Evolutionary conservation across 2,113 vertebrate species (phyloP).

Genomic region (Nettapus auritus): DNA sequence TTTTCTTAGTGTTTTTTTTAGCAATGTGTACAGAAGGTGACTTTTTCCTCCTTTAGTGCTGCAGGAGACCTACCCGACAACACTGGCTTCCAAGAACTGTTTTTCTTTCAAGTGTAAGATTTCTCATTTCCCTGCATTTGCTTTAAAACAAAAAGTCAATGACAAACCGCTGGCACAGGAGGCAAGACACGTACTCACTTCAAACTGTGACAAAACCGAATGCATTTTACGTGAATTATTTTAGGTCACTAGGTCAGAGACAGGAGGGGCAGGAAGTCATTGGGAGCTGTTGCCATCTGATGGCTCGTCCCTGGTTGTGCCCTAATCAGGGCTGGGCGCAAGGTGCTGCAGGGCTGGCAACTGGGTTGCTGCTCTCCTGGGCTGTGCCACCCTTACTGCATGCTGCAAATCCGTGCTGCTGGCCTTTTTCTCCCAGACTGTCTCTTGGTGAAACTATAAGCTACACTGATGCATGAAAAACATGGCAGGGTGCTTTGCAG

Average conservation of each 20-base stretch:
- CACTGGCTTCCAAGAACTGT: accelerated
- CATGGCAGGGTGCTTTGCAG: not conserved
- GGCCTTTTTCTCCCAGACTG: not conserved
- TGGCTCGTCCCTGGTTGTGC: not conserved
- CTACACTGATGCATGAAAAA: not conserved
- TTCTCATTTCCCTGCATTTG: accelerated
- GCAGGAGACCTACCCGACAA: accelerated
- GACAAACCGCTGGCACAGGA: not conserved
- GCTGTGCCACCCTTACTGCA: not conserved
- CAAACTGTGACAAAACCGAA: not conserved
- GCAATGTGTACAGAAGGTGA: not conserved
- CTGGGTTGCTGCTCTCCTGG: accelerated
- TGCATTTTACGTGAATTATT: not conserved
- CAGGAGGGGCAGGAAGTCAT: not conserved
- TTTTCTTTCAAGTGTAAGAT: not conserved
- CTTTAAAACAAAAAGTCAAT: not conserved
- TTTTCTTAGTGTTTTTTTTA: not conserved
- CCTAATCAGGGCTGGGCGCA: accelerated
- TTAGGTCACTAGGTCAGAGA: slow-evolving; percentile 47
- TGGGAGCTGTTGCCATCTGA: slow-evolving; percentile 24
- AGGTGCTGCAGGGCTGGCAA: accelerated
- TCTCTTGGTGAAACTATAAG: not conserved
- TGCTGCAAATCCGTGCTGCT: not conserved
- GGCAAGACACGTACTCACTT: not conserved
- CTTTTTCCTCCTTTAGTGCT: accelerated